Evolutionary conservation across 2,888 invertebrate genomes (phyloP).

Genomic region (Sympetrum striolatum): DNA sequence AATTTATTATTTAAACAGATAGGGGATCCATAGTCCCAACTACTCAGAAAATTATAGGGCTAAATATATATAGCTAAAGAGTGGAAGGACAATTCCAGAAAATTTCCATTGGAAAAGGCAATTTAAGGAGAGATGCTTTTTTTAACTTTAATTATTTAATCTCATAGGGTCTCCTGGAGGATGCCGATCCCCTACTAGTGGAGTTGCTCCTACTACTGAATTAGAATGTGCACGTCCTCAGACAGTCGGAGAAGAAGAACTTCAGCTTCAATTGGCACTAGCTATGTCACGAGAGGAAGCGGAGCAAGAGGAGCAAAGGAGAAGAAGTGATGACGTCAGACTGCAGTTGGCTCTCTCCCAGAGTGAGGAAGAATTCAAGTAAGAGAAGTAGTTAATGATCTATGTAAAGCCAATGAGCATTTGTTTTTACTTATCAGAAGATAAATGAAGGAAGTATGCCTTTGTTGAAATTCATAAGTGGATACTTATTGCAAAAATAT

Average conservation of each 20-base stretch:
- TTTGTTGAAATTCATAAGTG: background rate
- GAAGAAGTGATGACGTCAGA: slow-evolving; percentile 94
- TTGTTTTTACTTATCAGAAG: too few species aligned
- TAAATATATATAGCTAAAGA: too few species aligned
- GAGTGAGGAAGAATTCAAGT: slow-evolving; percentile 92
- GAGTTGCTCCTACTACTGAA: slow-evolving; percentile 63
- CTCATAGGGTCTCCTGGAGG: slow-evolving; percentile 15
- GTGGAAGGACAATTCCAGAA: too few species aligned
- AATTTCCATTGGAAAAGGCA: too few species aligned
- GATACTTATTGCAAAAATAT: background rate
- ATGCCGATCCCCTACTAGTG: slow-evolving; percentile 40
- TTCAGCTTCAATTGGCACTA: slow-evolving; percentile 95
- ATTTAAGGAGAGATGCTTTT: too few species aligned
- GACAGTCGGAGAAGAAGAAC: slow-evolving; percentile 96
- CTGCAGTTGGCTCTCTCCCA: slow-evolving; percentile 94
- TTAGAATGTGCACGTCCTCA: slow-evolving; percentile 94
- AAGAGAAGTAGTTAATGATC: slow-evolving; percentile 54
- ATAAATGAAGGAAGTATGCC: too few species aligned
- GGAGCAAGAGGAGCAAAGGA: slow-evolving; percentile 92
- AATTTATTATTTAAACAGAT: too few species aligned
- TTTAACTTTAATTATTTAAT: background rate
- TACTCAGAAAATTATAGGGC: too few species aligned
- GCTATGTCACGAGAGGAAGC: slow-evolving; percentile 99
- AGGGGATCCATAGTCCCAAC: too few species aligned
- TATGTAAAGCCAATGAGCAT: background rate